Percentiles rank a stretch among this genome's conserved stretches.
Conservation (phyloP, 2,113 vertebrate species). For the Dolichotis patagonum region DNA sequence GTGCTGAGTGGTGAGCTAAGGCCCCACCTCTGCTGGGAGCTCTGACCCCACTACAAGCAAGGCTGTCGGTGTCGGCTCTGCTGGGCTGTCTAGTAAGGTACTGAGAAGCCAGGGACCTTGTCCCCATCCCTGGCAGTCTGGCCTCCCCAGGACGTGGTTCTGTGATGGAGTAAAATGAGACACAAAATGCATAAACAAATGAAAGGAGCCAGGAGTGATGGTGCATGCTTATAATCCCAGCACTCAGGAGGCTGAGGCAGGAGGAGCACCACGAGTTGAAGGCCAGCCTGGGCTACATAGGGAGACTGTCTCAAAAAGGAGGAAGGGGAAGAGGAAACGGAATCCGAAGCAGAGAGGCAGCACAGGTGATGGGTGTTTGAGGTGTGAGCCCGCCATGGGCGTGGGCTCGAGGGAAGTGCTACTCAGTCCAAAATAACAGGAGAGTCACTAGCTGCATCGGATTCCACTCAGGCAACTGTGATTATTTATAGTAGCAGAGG, state of each 20-base stretch:
- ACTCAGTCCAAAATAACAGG: neutral
- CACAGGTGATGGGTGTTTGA: neutral
- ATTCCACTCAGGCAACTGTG: too few relatives aligned
- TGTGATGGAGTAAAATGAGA: neutral
- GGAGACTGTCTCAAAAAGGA: neutral
- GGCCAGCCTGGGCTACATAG: neutral
- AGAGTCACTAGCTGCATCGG: neutral
- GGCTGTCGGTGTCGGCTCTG: rapidly evolving
- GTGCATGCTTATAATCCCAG: neutral
- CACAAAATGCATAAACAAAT: neutral
- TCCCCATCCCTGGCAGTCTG: neutral
- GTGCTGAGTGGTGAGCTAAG: too few relatives aligned
- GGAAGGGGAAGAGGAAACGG: neutral
- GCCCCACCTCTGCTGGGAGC: too few relatives aligned
- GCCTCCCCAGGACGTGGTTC: neutral
- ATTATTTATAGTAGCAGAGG: neutral
- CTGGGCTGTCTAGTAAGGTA: neutral
- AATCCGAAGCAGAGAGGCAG: neutral
- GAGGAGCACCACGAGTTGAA: neutral
- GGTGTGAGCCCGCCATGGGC: neutral
- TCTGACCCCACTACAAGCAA: neutral
- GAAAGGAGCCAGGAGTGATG: neutral
- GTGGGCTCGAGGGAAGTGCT: neutral
- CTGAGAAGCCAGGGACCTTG: neutral
- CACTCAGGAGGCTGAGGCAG: neutral